Evolutionary conservation across 2,888 invertebrate genomes (phyloP).

Genomic region (Drosophila hawaiiensis): DNA sequence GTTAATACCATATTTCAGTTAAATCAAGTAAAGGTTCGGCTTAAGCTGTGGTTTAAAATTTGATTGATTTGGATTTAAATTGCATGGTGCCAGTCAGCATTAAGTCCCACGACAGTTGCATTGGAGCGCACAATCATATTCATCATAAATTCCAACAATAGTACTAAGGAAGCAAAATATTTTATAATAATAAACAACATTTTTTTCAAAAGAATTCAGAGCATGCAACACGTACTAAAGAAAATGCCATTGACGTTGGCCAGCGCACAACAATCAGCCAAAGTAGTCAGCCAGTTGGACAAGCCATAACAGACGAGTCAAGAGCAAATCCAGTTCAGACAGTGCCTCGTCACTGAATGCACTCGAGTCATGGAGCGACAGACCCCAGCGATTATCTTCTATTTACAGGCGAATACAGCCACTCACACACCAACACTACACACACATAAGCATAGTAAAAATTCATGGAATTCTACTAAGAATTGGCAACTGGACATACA

Average conservation of each 20-base stretch:
- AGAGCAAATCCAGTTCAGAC: constrained; percentile 1
- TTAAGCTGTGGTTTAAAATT: constrained; percentile 1
- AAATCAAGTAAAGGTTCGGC: constrained; percentile 1
- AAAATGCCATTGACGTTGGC: constrained; percentile 55
- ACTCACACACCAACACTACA: constrained; percentile 9
- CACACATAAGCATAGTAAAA: constrained; percentile 9
- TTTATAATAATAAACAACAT: constrained; percentile 60
- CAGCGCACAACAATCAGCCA: constrained; percentile 58
- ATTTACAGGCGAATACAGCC: constrained; percentile 50
- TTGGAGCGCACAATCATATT: constrained; percentile 1
- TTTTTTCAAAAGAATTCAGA: constrained; percentile 53
- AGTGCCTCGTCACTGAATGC: constrained; percentile 46
- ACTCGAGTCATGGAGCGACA: constrained; percentile 57
- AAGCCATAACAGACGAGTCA: constrained; percentile 1
- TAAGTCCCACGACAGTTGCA: constrained; percentile 2
- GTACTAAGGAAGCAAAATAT: constrained; percentile 41
- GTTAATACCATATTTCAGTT: constrained; percentile 12
- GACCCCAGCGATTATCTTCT: constrained; percentile 63
- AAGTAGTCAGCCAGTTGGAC: constrained; percentile 57
- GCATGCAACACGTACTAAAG: constrained; percentile 72
- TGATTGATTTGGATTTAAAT: constrained; percentile 27
- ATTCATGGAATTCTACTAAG: constrained; percentile 1
- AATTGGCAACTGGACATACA: constrained; percentile 27
- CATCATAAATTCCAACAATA: constrained; percentile 53
- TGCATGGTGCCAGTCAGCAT: background rate